Percentiles rank a stretch among this genome's conserved stretches.
Conservation (phyloP, 2,888 invertebrate species). For the Pomacea canaliculata region DNA sequence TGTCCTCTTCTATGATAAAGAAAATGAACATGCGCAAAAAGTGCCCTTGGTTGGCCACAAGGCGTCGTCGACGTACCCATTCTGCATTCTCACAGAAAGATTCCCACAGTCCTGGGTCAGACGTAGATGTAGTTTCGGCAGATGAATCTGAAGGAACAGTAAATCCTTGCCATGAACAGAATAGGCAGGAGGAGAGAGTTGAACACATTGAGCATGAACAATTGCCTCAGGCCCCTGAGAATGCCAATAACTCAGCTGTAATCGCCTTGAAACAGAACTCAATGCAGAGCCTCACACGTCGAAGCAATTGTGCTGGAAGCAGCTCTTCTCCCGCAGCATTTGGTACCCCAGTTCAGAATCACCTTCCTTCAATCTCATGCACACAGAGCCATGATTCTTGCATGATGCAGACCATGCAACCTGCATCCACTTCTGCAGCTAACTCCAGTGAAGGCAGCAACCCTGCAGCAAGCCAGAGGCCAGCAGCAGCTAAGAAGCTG, state of each 20-base stretch:
- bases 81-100: constrained; percentile 3
- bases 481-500: constrained; percentile 6
- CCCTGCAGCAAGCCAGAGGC: constrained; percentile 1
- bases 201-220: background rate
- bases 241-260: constrained; percentile 3
- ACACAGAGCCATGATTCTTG: background rate
- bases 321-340: too few relatives aligned
- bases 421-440: background rate
- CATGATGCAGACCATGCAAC: background rate
- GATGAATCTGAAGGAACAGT: constrained; percentile 11
- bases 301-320: background rate
- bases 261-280: background rate
- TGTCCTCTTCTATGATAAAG: constrained; percentile 3
- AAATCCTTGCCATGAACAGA: background rate
- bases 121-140: constrained; percentile 24
- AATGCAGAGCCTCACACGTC: background rate
- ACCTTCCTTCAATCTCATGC: too few relatives aligned
- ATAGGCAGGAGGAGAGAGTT: background rate
- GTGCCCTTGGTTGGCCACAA: constrained; percentile 32
- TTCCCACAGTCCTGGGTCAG: constrained; percentile 8
- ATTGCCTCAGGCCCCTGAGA: constrained; percentile 17
- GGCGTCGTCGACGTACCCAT: constrained; percentile 20
- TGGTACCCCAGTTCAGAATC: too few relatives aligned
- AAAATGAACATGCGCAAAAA: constrained; percentile 26
- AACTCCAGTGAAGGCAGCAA: constrained; percentile 2